phyloP scores from a whole-genome alignment of 2,888 invertebrate genomes.

The Lepidocyrtinus sp. region DNA sequence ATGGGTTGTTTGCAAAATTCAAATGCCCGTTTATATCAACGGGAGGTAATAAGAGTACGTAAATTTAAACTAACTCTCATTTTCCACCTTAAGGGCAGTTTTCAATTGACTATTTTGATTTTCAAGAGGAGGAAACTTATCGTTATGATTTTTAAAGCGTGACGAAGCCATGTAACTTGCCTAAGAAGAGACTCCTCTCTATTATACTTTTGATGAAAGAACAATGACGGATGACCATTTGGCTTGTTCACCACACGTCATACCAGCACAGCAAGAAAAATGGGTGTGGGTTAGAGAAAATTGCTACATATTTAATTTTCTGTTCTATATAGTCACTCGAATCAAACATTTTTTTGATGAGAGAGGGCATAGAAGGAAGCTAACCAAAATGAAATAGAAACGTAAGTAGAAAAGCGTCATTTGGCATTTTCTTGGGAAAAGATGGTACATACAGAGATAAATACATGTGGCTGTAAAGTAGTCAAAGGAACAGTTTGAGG shows the following conservation, averaged over 20 bases:
- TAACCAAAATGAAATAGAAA: neutral
- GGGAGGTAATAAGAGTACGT: neutral
- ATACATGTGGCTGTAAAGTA: neutral
- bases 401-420: neutral
- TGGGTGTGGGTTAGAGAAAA: neutral
- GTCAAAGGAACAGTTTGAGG: neutral
- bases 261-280: neutral
- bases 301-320: neutral
- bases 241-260: neutral
- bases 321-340: too few relatives aligned
- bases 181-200: too few relatives aligned
- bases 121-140: neutral
- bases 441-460: neutral
- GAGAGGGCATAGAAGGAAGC: neutral
- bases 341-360: neutral
- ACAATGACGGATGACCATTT: neutral
- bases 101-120: neutral
- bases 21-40: too few relatives aligned
- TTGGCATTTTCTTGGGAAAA: neutral
- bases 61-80: neutral
- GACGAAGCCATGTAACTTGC: too few relatives aligned
- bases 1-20: too few relatives aligned
- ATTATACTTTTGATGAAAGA: neutral
- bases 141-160: neutral
- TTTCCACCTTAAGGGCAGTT: neutral